Conservation (phyloP, 2,888 invertebrate genomes). For the Agrotis segetum region DNA sequence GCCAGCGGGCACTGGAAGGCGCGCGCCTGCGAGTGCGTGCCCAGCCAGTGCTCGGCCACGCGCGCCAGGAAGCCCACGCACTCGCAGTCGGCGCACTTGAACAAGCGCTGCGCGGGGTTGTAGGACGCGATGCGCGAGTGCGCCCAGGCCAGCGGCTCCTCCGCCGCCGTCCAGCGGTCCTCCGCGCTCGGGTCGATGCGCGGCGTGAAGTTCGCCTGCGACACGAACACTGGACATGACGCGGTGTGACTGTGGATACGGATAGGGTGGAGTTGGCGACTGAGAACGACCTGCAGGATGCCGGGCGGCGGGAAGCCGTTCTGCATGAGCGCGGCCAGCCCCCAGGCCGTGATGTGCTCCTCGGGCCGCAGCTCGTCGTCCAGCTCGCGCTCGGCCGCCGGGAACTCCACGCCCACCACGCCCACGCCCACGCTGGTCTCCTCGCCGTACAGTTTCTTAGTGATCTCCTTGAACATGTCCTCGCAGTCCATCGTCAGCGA, state of each 20-base stretch:
- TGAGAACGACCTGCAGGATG: conserved; percentile 84
- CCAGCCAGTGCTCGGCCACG: conserved; percentile 95
- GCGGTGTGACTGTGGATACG: too few species aligned
- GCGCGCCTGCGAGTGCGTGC: conserved; percentile 92
- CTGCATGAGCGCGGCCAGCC: conserved; percentile 94
- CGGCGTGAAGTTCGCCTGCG: conserved; percentile 90
- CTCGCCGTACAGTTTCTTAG: conserved; percentile 97
- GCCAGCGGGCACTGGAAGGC: conserved; percentile 93
- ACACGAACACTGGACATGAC: neutral
- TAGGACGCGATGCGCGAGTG: conserved; percentile 95
- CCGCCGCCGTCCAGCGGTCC: conserved; percentile 93
- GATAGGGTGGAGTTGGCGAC: neutral
- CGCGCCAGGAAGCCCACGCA: conserved; percentile 94
- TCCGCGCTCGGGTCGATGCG: conserved; percentile 88
- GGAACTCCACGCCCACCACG: conserved; percentile 87
- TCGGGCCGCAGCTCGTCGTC: conserved; percentile 92
- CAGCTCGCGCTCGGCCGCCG: conserved; percentile 87
- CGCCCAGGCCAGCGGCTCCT: conserved; percentile 94
- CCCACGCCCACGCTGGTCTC: conserved; percentile 89
- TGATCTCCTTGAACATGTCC: conserved; percentile 98
- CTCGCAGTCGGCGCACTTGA: conserved; percentile 94
- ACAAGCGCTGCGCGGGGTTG: conserved; percentile 94
- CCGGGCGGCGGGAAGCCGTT: conserved; percentile 93
- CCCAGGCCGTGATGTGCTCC: conserved; percentile 94
- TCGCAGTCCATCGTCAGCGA: conserved; percentile 93